phyloP scores from a whole-genome alignment of 2,888 invertebrate genomes.

The Chrysolina oricalcia region DNA sequence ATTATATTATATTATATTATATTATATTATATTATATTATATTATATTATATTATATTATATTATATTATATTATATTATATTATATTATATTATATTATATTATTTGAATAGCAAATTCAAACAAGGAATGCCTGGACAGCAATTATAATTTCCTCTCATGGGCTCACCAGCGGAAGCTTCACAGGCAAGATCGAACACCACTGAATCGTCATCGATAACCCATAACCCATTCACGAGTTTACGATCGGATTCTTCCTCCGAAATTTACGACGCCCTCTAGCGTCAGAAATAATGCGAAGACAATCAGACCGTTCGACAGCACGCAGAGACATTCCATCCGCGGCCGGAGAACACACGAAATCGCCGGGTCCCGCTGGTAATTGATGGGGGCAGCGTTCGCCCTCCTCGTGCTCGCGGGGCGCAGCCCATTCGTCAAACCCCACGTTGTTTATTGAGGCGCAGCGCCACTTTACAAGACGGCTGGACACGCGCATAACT shows the following conservation, averaged over 20 bases:
- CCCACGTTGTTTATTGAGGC: slow-evolving; percentile 66
- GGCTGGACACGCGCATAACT: slow-evolving; percentile 66
- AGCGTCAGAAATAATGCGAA: slow-evolving; percentile 14
- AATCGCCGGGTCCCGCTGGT: slow-evolving; percentile 60
- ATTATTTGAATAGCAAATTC: too few species aligned
- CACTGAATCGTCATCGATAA: neutral
- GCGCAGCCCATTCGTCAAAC: slow-evolving; percentile 64
- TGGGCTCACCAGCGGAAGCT: too few species aligned
- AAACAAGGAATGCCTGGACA: too few species aligned
- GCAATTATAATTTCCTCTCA: too few species aligned
- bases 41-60: too few species aligned
- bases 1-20: too few species aligned
- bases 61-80: too few species aligned
- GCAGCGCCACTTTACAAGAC: slow-evolving; percentile 66
- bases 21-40: too few species aligned
- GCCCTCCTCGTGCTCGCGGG: slow-evolving; percentile 49
- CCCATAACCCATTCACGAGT: neutral
- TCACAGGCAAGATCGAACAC: too few species aligned
- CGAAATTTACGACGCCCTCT: neutral
- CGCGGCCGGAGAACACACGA: slow-evolving; percentile 40
- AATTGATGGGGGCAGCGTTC: slow-evolving; percentile 61
- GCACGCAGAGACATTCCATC: slow-evolving; percentile 33
- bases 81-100: too few species aligned
- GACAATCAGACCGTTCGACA: slow-evolving; percentile 26
- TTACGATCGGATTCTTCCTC: neutral